Evolutionary conservation across 2,797 vertebrate species (phyloP).

Genomic region (Antrozous pallidus): DNA sequence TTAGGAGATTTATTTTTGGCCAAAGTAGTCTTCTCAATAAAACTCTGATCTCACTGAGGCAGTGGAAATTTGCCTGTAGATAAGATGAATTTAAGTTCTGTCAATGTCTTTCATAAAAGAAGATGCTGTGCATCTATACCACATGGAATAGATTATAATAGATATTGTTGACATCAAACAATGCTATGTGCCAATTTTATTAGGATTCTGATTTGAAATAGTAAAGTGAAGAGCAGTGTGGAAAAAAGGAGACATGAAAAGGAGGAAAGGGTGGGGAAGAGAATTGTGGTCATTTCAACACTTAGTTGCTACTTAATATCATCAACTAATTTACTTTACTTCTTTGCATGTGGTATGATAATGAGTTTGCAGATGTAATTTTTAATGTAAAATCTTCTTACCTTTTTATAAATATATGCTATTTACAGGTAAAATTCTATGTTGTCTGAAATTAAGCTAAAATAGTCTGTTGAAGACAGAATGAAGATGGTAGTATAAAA

Average conservation of each 20-base stretch:
- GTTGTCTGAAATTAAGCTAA: neutral
- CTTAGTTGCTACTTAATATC: neutral
- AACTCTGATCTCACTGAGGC: neutral
- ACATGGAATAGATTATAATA: neutral
- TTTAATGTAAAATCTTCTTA: neutral
- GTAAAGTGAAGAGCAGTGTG: neutral
- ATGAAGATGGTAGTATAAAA: accelerated
- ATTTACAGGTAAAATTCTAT: neutral
- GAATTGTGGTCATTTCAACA: neutral
- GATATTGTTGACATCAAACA: neutral
- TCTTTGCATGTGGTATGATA: neutral
- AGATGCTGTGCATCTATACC: too few relatives aligned
- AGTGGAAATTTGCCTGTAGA: too few relatives aligned
- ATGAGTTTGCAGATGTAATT: neutral
- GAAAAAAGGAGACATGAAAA: neutral
- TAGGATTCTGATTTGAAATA: neutral
- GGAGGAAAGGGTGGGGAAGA: neutral
- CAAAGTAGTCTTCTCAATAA: neutral
- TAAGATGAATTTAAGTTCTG: neutral
- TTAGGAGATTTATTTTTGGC: neutral
- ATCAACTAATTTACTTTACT: neutral
- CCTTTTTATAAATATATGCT: neutral
- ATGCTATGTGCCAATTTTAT: neutral
- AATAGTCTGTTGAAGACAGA: neutral
- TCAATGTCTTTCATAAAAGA: neutral